Base-by-base conservation (phyloP, 2,888 invertebrate genomes). In the Zaprionus bogoriensis region DNA sequence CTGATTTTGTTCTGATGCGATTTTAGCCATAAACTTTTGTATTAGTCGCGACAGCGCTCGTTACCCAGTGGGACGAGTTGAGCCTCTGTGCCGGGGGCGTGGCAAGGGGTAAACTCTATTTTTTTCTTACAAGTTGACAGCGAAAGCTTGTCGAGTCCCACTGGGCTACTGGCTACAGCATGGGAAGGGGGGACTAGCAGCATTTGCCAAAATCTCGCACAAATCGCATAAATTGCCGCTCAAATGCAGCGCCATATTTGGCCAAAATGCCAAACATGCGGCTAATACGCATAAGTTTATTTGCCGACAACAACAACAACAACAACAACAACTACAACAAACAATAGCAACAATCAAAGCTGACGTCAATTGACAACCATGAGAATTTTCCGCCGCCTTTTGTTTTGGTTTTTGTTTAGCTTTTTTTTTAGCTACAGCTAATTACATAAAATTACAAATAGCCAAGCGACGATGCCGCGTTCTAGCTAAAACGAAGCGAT, bases 1-100 rank as follows among this genome's bases (percentile, higher is more conserved):
- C 87, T 85, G 87, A 73, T 86, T 82, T 83, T 66, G 81, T 86
- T 82, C 84, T 82, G 73, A 81, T 77, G 83, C 84, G 82, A 81
- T 82, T 82, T 78, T 54, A 63, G 71, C 82, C 78, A 87, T 82
- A 82, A 82, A 87, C 54, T 82, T 81, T 71, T 84, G 82, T 74
- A 82, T 87, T 87, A 82, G 70, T 52, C 22, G 48, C 64, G 14
- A 7, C 14, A 36, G 3, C 6, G 14, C n/a, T 3, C 27, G n/a
- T 27, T 10, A 27, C 10, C 27, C 27, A 27, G 27, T 27, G 27
- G 27, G 10, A 27, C 27, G 27, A 10, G 27, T 10, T 27, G 27
- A 9, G 10, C 9, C 27, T 27, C 7, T 3, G 9, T 2, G 7
- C 6, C 6, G 14, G 6, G 32, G 32, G 32, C 14, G 32, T 14